Evolutionary conservation across 1,140 invertebrate species (phyloP).

Genomic region (Charaxes varanes): DNA sequence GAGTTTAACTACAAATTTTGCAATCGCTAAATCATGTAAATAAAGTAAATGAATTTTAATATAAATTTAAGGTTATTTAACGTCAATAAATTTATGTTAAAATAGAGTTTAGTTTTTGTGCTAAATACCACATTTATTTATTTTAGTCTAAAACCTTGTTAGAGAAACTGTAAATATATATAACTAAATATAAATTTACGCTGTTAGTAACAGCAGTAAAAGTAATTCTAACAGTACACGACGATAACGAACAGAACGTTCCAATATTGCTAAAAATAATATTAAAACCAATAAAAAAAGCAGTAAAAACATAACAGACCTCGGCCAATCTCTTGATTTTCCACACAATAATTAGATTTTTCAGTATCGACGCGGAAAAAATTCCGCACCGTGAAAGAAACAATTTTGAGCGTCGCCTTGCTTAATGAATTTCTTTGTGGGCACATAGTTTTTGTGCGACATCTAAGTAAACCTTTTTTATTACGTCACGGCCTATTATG

Average conservation of each 20-base stretch:
- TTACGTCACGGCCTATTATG: conserved; percentile 11
- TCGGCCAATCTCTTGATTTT: conserved; percentile 8
- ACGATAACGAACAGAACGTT: neutral
- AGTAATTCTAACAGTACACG: too few species aligned
- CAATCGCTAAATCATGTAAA: too few species aligned
- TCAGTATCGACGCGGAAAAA: conserved; percentile 6
- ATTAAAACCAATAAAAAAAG: conserved; percentile 7
- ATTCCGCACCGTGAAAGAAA: conserved; percentile 15
- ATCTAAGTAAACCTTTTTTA: conserved; percentile 18
- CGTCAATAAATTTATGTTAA: too few species aligned
- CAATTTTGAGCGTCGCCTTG: conserved; percentile 15
- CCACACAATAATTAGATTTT: conserved; percentile 8
- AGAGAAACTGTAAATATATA: too few species aligned
- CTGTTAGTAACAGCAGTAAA: too few species aligned
- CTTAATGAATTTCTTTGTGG: conserved; percentile 15
- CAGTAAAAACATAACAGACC: conserved; percentile 2
- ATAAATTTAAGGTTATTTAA: too few species aligned
- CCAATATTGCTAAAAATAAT: conserved; percentile 7
- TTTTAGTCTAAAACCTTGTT: too few species aligned
- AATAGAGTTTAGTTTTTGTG: too few species aligned
- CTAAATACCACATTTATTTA: too few species aligned
- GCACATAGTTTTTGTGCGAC: conserved; percentile 13
- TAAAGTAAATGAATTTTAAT: too few species aligned
- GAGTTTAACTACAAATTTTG: too few species aligned
- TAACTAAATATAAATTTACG: too few species aligned